Base-by-base conservation (phyloP, 2,113 vertebrate species). In the Amphiprion percula region DNA sequence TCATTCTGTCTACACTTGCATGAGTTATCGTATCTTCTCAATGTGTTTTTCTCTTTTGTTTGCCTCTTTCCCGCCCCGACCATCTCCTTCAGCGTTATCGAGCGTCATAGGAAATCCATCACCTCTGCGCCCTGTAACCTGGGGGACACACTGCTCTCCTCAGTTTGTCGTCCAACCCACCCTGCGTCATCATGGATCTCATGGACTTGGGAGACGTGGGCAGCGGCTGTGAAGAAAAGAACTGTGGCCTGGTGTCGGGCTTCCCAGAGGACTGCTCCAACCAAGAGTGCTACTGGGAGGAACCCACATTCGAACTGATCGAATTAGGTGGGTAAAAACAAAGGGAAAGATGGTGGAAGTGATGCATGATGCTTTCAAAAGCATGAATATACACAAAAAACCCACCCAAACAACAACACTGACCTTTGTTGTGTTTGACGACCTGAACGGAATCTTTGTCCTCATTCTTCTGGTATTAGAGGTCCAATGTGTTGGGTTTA, bases 31-130 rank as follows among this genome's bases (percentile, higher is more conserved):
- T 53, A 33, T 46, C 3, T 56, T 44, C 2, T 24, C 10, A 39
- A 65, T 23, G 0, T 21, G 4, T 26, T 26, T 6, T 39, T 73
- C 68, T 66, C 0, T 39, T 21, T 49, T 11, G 4, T 33, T 58
- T 33, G 24, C 46, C 28, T 4, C n/a, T 59, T 55, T 3, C 46
- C 59, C 61, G 50, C 37, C 52, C 17, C 33, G n/a, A 64, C 47
- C 56, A 8, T 15, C 50, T 5, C n/a, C 55, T 24, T 59, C 68
- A 39, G 37, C 66, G 52, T 15, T 41, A 89, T 90, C 21, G 59
- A 88, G 64, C 39, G 0, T 37, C 66, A 91, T 71, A 72, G 84
- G 83, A 92, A 92, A 93, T 93, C 92, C 69, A 92, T 93, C 90
- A 91, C 83, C 59, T 80, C 66, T 6, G 3, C 30, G 30, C 30